Conservation (phyloP, 2,888 invertebrate species). For the Brachyptera risi region DNA sequence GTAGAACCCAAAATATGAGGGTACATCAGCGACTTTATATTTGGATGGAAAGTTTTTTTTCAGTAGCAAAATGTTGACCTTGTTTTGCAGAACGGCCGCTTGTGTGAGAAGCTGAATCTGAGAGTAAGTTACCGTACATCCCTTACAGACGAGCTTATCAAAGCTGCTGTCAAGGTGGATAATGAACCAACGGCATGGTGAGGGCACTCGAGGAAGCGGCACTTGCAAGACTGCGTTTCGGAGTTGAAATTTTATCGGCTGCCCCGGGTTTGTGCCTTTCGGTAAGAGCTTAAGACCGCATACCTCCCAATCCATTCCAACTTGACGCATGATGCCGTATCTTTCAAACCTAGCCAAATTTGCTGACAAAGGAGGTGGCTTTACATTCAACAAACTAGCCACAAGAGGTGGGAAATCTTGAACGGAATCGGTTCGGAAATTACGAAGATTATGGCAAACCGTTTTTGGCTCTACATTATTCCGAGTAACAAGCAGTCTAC, state of each 20-base stretch:
- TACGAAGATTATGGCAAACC: too few relatives aligned
- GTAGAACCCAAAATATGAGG: conserved; percentile 42
- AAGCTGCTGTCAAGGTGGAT: not conserved
- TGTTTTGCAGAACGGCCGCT: not conserved
- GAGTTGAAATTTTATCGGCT: not conserved
- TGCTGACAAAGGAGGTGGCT: too few relatives aligned
- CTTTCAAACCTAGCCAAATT: too few relatives aligned
- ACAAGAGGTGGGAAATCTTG: too few relatives aligned
- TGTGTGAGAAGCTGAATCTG: not conserved
- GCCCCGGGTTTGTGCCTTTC: too few relatives aligned
- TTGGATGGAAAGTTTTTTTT: not conserved
- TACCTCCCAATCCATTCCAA: not conserved
- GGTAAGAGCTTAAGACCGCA: not conserved
- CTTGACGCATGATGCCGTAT: not conserved
- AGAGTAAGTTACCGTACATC: not conserved
- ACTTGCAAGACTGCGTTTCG: not conserved
- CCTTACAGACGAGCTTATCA: not conserved
- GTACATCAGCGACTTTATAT: not conserved
- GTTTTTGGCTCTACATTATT: too few relatives aligned
- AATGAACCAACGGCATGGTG: not conserved
- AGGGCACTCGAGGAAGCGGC: not conserved
- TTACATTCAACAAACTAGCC: too few relatives aligned
- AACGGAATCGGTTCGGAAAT: too few relatives aligned
- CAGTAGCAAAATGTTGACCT: not conserved
- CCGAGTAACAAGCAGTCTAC: too few relatives aligned